A percentile compares a stretch with the other conserved stretches of the same genome.
These are phyloP conservation scores for Bathybates hornii DNA, from an alignment of 2,113 vertebrate genomes.

Conservation along the genomic window DNA sequence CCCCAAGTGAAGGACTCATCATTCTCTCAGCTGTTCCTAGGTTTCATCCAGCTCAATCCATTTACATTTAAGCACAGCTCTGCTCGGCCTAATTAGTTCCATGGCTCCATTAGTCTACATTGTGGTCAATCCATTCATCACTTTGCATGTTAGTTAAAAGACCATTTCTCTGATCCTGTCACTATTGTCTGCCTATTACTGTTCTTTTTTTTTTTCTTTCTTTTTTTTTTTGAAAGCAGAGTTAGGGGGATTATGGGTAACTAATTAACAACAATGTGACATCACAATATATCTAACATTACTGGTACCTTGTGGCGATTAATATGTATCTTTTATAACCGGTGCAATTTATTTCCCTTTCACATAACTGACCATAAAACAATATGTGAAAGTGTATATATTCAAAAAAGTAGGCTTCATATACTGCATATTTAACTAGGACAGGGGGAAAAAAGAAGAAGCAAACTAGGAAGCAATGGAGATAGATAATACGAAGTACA, in stretches of 20 bases:
- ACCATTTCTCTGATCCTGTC: constrained; percentile 61
- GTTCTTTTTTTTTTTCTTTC: constrained; percentile 1
- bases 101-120: constrained; percentile 74
- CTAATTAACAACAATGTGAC: constrained; percentile 24
- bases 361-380: neutral
- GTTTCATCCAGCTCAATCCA: constrained; percentile 67
- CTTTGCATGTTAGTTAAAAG: constrained; percentile 69
- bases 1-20: constrained; percentile 62
- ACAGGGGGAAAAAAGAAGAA: neutral
- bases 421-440: neutral
- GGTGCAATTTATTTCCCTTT: neutral
- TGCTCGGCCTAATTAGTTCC: constrained; percentile 74
- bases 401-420: neutral
- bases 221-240: neutral
- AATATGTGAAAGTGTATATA: neutral
- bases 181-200: constrained; percentile 48
- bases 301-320: neutral
- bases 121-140: constrained; percentile 76
- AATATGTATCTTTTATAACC: neutral
- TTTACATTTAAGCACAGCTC: constrained; percentile 75
- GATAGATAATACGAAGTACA: constrained; percentile 16
- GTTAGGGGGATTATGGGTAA: constrained; percentile 31
- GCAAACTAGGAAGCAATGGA: neutral
- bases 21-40: constrained; percentile 63
- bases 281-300: neutral